Conservation (phyloP, 2,113 vertebrate species). For the Rattus norvegicus region DNA sequence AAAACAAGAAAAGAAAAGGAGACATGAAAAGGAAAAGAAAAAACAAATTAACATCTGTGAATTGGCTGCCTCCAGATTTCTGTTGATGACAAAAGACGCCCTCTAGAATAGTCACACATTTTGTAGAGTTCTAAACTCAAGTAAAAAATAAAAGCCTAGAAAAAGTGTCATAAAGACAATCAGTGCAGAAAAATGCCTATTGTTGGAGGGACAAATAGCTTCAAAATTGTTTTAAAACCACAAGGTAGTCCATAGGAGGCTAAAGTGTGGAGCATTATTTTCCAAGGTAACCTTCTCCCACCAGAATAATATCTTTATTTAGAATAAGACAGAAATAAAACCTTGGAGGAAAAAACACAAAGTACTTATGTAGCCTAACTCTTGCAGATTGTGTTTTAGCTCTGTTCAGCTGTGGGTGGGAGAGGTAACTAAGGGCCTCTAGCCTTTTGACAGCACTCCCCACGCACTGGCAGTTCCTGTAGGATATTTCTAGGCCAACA, state of each 20-base stretch:
- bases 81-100: not conserved
- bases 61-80: slow-evolving; percentile 16
- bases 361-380: not conserved
- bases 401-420: not conserved
- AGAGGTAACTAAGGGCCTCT: not conserved
- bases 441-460: slow-evolving; percentile 17
- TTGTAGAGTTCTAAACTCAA: slow-evolving; percentile 15
- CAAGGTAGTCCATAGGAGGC: not conserved
- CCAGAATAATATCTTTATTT: slow-evolving; percentile 26
- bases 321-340: slow-evolving; percentile 9
- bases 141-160: slow-evolving; percentile 29
- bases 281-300: not conserved
- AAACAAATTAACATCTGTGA: not conserved
- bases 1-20: not conserved
- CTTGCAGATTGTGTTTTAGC: not conserved
- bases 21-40: not conserved
- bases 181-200: not conserved
- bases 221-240: slow-evolving; percentile 39
- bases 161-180: slow-evolving; percentile 19
- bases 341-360: not conserved
- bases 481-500: slow-evolving; percentile 8
- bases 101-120: slow-evolving; percentile 8
- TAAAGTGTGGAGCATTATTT: not conserved
- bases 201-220: not conserved
- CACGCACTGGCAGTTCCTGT: not conserved